Evolutionary conservation across 2,888 invertebrate genomes (phyloP).

Genomic region (Pseudoips prasinana): DNA sequence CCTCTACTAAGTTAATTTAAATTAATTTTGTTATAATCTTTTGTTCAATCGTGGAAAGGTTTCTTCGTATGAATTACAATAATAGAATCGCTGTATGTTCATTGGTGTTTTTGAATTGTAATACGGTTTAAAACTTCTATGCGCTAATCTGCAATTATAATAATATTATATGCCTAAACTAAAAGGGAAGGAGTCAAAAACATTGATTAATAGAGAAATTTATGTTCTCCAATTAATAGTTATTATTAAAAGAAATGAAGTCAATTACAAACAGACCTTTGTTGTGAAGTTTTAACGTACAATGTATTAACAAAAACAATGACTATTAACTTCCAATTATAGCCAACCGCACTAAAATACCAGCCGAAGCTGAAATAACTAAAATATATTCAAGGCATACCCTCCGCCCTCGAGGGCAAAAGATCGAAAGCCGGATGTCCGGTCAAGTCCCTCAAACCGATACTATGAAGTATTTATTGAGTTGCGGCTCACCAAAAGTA

Average conservation of each 20-base stretch:
- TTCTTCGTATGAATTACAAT: too few species aligned
- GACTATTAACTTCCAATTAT: constrained; percentile 22
- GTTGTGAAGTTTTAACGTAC: too few species aligned
- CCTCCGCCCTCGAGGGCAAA: constrained; percentile 57
- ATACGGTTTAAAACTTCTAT: too few species aligned
- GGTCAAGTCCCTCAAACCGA: constrained; percentile 73
- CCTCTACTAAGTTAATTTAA: constrained; percentile 26
- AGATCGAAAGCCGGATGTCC: constrained; percentile 76
- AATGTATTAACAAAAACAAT: neutral
- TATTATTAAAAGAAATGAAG: too few species aligned
- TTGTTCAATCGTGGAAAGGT: constrained; percentile 7
- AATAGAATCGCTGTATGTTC: too few species aligned
- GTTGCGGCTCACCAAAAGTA: constrained; percentile 77
- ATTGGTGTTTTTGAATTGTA: too few species aligned
- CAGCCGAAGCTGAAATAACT: constrained; percentile 40
- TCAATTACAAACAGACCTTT: too few species aligned
- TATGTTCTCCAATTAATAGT: too few species aligned
- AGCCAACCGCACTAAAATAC: constrained; percentile 26
- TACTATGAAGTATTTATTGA: constrained; percentile 82
- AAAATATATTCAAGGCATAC: constrained; percentile 51
- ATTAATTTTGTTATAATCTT: constrained; percentile 24
- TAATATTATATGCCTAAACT: too few species aligned
- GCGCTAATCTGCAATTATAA: too few species aligned
- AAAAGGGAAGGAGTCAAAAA: too few species aligned
- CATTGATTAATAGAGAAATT: too few species aligned